Conservation (phyloP, 2,888 invertebrate species). For the Acheta domesticus region DNA sequence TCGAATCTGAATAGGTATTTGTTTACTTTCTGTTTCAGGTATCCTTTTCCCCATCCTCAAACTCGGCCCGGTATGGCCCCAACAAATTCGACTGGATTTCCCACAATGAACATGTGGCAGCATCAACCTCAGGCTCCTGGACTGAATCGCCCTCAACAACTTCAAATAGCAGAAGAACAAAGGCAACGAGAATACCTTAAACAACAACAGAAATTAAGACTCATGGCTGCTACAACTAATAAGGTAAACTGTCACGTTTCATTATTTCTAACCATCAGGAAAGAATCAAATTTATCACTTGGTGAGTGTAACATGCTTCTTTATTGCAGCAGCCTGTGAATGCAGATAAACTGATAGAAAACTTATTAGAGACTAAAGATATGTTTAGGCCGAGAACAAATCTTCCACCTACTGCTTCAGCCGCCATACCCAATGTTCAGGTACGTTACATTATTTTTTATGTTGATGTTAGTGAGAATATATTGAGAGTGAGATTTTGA, state of each 20-base stretch:
- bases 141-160: background rate
- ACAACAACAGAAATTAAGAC: conserved; percentile 36
- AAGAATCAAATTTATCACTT: background rate
- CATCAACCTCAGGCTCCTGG: background rate
- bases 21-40: background rate
- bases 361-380: conserved; percentile 35
- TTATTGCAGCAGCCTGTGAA: conserved; percentile 29
- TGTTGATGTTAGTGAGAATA: too few species aligned
- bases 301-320: background rate
- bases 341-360: conserved; percentile 36
- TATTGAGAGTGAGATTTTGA: too few species aligned
- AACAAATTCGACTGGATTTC: background rate
- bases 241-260: conserved; percentile 23
- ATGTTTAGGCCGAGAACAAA: conserved; percentile 33
- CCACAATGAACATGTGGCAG: background rate
- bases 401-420: background rate
- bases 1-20: too few species aligned
- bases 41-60: background rate
- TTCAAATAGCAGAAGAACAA: conserved; percentile 28
- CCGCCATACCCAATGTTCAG: conserved; percentile 5
- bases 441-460: background rate
- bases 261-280: too few species aligned
- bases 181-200: conserved; percentile 35
- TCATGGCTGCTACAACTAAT: conserved; percentile 33
- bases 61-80: background rate